Evolutionary conservation across 2,113 vertebrate genomes (phyloP).

Genomic region (Scytalopus superciliaris): DNA sequence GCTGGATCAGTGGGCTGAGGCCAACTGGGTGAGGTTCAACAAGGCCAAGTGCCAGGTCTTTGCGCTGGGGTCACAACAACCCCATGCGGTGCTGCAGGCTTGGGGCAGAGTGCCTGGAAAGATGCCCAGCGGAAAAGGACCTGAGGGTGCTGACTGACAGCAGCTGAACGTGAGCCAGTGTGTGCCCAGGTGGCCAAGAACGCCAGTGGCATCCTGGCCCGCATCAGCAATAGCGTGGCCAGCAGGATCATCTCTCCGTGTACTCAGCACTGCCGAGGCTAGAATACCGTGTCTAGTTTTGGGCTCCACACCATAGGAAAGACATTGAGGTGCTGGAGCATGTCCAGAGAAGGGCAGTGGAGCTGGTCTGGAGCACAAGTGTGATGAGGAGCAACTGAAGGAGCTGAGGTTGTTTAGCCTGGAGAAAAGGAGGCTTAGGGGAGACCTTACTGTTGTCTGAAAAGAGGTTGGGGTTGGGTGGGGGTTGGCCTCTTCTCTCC

Average conservation of each 20-base stretch:
- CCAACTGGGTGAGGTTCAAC: background rate
- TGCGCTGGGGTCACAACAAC: background rate
- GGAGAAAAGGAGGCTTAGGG: background rate
- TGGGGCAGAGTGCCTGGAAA: background rate
- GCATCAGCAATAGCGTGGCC: accelerated
- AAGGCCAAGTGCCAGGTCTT: background rate
- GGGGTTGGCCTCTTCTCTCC: background rate
- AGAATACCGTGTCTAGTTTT: accelerated
- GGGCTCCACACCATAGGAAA: accelerated
- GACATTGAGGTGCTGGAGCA: accelerated
- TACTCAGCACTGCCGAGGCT: accelerated
- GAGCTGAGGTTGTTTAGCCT: background rate
- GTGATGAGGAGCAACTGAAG: background rate
- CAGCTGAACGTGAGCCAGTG: background rate
- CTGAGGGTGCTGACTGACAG: background rate
- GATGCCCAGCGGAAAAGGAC: background rate
- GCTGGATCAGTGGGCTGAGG: background rate
- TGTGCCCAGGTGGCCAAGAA: background rate
- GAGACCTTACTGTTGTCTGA: background rate
- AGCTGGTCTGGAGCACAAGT: background rate
- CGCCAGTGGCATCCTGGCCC: background rate
- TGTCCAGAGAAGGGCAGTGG: background rate
- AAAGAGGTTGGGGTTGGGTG: background rate
- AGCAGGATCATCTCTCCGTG: background rate
- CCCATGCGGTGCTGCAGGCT: background rate